Evolutionary conservation across 1,140 invertebrate genomes (phyloP), one percentile per base, ranked within the genome.

Genomic region (Theocolax elegans): DNA sequence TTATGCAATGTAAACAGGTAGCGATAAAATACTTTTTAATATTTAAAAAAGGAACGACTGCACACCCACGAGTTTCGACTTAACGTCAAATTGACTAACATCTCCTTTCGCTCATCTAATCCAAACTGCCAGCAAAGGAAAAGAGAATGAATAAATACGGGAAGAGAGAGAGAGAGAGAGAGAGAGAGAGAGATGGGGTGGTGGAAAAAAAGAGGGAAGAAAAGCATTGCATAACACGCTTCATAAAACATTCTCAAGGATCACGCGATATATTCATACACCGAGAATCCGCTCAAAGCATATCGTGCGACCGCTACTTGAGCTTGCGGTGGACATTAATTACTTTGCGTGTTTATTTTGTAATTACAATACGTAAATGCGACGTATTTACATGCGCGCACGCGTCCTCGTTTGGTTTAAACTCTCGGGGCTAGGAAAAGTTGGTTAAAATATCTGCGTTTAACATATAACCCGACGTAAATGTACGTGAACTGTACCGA

Each of bases 331-430:
- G 25, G 42, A 62, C 40, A 19, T 48, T 62, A 48, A 62, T 62
- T 62, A 62, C 31, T 48, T 46, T 29, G 25, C 59, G 25, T 62
- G 59, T 31, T 62, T 48, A 31, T 62, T 62, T 48, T 17, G 25
- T 42, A 48, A 48, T 62, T 46, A 48, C 59, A 31, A 46, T 62
- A 27, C 35, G 10, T 42, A 48, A 21, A 23, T 31, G n/a, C 51
- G 17, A 17, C 17, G n/a, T 38, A n/a, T n/a, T n/a, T n/a, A n/a
- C n/a, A n/a, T n/a, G n/a, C n/a, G n/a, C n/a, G 35, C 35, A 12
- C 35, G n/a, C 35, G 35, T 12, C 6, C 35, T 38, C 35, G 35
- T 12, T 6, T 38, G 6, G 35, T 38, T 12, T 38, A 6, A 6
- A 38, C 35, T 38, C 12, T 6, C 35, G 35, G 35, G 35, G 6